phyloP scores from a whole-genome alignment of 2,113 vertebrate genomes.

The Sardina pilchardus region DNA sequence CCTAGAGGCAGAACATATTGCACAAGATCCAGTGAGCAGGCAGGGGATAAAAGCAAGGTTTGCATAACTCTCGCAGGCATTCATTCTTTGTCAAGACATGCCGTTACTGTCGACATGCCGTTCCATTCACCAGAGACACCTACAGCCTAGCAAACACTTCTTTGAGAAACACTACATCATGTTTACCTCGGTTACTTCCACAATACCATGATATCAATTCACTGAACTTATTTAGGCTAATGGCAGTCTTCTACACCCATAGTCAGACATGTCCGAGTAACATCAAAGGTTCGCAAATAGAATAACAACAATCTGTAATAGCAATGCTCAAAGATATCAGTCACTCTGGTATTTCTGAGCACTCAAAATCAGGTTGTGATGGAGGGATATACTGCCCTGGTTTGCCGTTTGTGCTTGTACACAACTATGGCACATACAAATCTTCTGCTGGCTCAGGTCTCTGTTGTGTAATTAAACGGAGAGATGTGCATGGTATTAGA shows the following conservation, averaged over 20 bases:
- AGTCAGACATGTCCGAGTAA: not conserved
- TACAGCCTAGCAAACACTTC: not conserved
- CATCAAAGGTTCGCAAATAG: too few species aligned
- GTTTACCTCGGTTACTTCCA: not conserved
- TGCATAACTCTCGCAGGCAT: constrained; percentile 52
- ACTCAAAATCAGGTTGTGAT: not conserved
- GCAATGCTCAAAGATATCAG: too few species aligned
- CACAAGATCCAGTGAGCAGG: constrained; percentile 42
- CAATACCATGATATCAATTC: not conserved
- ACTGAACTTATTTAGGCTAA: not conserved
- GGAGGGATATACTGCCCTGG: not conserved
- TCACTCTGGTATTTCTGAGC: too few species aligned
- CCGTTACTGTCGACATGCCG: constrained; percentile 23
- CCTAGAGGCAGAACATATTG: constrained; percentile 43
- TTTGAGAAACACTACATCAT: not conserved
- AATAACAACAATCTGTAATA: too few species aligned
- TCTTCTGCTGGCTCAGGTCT: not conserved
- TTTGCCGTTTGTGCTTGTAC: not conserved
- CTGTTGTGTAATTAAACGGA: not conserved
- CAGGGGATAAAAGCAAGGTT: constrained; percentile 31
- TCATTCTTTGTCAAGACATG: constrained; percentile 53
- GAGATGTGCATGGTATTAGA: not conserved
- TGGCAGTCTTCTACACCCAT: not conserved
- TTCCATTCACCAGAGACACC: not conserved
- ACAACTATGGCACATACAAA: not conserved